Evolutionary conservation across 2,888 invertebrate species (phyloP).

Genomic region (Meteorus colon): DNA sequence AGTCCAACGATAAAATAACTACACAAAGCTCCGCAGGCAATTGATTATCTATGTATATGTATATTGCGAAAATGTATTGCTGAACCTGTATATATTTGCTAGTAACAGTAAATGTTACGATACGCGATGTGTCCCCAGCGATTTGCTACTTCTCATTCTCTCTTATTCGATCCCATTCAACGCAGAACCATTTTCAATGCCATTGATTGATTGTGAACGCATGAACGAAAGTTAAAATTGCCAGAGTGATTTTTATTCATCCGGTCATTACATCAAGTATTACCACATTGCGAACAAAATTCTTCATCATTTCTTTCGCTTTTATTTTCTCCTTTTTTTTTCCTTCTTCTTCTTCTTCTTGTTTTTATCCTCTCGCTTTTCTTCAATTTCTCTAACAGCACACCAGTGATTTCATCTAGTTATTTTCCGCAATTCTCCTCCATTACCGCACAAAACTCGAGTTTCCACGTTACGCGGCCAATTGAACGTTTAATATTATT

Average conservation of each 20-base stretch:
- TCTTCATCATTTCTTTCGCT: not conserved
- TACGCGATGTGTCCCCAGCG: constrained; percentile 14
- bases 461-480: constrained; percentile 1
- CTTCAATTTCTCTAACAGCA: not conserved
- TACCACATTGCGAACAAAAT: not conserved
- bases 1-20: not conserved
- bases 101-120: constrained; percentile 31
- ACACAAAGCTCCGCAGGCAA: constrained; percentile 38
- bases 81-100: not conserved
- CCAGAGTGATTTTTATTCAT: constrained; percentile 22
- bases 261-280: constrained; percentile 14
- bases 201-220: constrained; percentile 26
- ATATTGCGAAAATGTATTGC: constrained; percentile 1
- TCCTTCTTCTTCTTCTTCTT: not conserved
- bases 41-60: constrained; percentile 36
- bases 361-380: not conserved
- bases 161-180: not conserved
- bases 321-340: not conserved
- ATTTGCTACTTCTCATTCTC: constrained; percentile 32
- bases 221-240: constrained; percentile 20
- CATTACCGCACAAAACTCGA: not conserved
- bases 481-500: constrained; percentile 13
- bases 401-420: not conserved
- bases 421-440: not conserved
- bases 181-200: constrained; percentile 9